Evolutionary conservation across 2,797 vertebrate species (phyloP).

Genomic region (Enteromius trimaculatus): DNA sequence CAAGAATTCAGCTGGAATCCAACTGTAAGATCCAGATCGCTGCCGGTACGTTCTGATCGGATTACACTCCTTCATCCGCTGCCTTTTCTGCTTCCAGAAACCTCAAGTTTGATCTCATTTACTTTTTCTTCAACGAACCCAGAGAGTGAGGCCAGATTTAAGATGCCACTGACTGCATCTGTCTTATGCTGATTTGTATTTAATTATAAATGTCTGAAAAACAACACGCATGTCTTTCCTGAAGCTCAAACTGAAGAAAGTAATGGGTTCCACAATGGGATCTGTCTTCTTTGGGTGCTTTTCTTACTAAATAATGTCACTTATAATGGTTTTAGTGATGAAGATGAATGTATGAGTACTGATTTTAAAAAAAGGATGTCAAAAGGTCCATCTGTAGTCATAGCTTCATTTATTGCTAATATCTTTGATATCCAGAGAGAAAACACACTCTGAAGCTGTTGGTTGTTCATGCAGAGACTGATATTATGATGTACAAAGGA

Average conservation of each 20-base stretch:
- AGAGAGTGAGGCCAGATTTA: neutral
- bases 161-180: neutral
- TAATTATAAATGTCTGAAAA: neutral
- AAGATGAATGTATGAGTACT: neutral
- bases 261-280: neutral
- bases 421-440: neutral
- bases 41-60: constrained; percentile 80
- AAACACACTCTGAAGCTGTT: neutral
- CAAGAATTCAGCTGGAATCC: constrained; percentile 96
- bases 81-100: neutral
- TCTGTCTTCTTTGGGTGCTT: neutral
- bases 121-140: neutral
- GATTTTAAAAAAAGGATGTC: neutral
- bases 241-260: neutral
- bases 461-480: neutral
- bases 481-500: neutral
- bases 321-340: neutral
- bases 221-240: neutral
- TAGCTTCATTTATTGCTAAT: neutral
- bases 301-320: neutral
- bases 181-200: neutral
- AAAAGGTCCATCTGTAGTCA: neutral
- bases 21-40: constrained; percentile 99
- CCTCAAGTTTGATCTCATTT: neutral
- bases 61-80: neutral